Evolutionary conservation across 1,140 invertebrate genomes (phyloP).

Genomic region (Geopemphigus sp.): DNA sequence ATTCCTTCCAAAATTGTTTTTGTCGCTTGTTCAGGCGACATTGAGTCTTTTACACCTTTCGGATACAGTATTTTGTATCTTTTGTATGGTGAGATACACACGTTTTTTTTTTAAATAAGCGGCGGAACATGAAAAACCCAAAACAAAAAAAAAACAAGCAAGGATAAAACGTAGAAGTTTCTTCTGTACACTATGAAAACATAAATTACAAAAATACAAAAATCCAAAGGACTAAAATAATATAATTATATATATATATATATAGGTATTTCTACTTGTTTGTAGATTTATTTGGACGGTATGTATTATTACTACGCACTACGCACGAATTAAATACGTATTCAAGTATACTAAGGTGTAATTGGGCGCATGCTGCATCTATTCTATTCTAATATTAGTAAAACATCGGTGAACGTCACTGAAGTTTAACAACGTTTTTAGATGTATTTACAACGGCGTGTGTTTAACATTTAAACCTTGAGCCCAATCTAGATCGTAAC

Average conservation of each 20-base stretch:
- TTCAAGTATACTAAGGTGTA: conserved; percentile 16
- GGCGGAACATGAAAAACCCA: conserved; percentile 45
- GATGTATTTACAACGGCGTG: not conserved
- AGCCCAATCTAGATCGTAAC: conserved; percentile 5
- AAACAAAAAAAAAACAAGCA: conserved; percentile 41
- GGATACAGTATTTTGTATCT: conserved; percentile 93
- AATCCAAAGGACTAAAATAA: not conserved
- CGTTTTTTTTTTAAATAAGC: conserved; percentile 38
- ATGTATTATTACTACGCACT: not conserved
- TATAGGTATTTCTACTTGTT: conserved; percentile 3
- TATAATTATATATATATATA: too few species aligned
- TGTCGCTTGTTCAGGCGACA: conserved; percentile 78
- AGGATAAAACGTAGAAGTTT: conserved; percentile 34
- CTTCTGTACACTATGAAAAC: not conserved
- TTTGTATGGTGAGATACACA: conserved; percentile 57
- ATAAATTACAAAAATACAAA: conserved; percentile 1
- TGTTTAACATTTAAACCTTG: not conserved
- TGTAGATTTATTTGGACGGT: not conserved
- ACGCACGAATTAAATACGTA: not conserved
- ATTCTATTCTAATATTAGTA: conserved; percentile 45
- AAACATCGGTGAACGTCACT: conserved; percentile 34
- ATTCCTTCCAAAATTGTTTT: conserved; percentile 83
- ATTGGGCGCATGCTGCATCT: not conserved
- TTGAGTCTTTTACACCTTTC: conserved; percentile 70
- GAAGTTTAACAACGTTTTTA: conserved; percentile 17